These are phyloP conservation scores for Mixornis gularis DNA, from an alignment of 2,113 vertebrate species.

Conservation along the genomic window DNA sequence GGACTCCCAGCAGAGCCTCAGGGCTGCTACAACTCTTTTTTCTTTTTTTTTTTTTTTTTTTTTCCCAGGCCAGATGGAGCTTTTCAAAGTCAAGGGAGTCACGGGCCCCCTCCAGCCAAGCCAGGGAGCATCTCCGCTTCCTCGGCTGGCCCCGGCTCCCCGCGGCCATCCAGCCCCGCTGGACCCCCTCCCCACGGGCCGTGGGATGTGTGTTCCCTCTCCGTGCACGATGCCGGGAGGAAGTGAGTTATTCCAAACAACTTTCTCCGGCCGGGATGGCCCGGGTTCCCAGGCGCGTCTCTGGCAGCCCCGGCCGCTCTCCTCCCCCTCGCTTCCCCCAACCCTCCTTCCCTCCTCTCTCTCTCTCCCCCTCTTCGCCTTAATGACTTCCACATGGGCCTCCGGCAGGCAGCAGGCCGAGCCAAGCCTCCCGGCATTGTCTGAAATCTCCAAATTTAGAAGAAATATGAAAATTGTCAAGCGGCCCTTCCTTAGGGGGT, in stretches of 20 bases:
- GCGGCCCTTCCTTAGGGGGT: constrained; percentile 84
- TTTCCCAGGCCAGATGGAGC: constrained; percentile 15
- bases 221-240: neutral
- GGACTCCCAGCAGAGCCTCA: neutral
- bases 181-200: neutral
- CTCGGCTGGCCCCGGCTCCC: neutral
- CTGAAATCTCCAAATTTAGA: constrained; percentile 98
- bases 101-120: neutral
- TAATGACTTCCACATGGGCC: constrained; percentile 91
- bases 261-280: constrained; percentile 62
- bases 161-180: rapidly evolving
- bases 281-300: constrained; percentile 73
- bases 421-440: constrained; percentile 82
- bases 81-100: constrained; percentile 31
- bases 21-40: rapidly evolving
- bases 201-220: neutral
- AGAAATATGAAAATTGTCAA: constrained; percentile 97
- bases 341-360: constrained; percentile 38
- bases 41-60: neutral
- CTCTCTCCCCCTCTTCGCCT: constrained; percentile 49
- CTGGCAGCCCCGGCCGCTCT: constrained; percentile 50
- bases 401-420: constrained; percentile 64
- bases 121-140: constrained; percentile 1
- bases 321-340: constrained; percentile 45
- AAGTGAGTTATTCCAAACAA: constrained; percentile 73